phyloP scores from a whole-genome alignment of 2,888 invertebrate species.

The Drosophila cognata region DNA sequence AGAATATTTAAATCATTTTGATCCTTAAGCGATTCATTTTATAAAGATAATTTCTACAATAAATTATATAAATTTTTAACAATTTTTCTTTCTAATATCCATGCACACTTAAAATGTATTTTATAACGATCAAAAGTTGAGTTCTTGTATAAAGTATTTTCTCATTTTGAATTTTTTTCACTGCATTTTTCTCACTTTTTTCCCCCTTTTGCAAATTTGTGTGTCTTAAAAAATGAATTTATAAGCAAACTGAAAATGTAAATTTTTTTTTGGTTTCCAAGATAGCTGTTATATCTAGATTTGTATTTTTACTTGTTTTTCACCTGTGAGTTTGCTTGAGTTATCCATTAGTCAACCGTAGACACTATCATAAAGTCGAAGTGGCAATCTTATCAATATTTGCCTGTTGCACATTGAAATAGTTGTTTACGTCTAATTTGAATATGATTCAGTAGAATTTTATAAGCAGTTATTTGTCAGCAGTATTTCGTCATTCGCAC shows the following conservation, averaged over 20 bases:
- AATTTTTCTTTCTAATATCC: not conserved
- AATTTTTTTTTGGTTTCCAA: not conserved
- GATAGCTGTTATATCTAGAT: not conserved
- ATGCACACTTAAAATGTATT: not conserved
- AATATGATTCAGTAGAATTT: slow-evolving; percentile 51
- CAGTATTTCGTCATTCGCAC: slow-evolving; percentile 32
- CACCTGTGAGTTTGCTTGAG: slow-evolving; percentile 11
- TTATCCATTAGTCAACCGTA: slow-evolving; percentile 31
- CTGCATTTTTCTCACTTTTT: not conserved
- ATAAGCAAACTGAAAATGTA: not conserved
- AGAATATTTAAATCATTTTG: not conserved
- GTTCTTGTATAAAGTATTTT: not conserved
- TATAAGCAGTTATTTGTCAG: slow-evolving; percentile 36
- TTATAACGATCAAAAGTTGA: not conserved
- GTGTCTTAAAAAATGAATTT: not conserved
- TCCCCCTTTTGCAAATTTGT: not conserved
- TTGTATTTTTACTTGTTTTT: not conserved
- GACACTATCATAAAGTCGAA: slow-evolving; percentile 1
- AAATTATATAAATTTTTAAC: not conserved
- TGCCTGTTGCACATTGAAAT: slow-evolving; percentile 11
- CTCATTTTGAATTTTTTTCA: rapidly evolving
- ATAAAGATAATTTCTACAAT: not conserved
- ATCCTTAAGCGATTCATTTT: not conserved
- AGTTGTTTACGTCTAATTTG: slow-evolving; percentile 37
- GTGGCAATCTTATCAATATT: slow-evolving; percentile 45